Conservation (phyloP, 2,797 vertebrate species). For the Muraenolepis orangiensis region DNA sequence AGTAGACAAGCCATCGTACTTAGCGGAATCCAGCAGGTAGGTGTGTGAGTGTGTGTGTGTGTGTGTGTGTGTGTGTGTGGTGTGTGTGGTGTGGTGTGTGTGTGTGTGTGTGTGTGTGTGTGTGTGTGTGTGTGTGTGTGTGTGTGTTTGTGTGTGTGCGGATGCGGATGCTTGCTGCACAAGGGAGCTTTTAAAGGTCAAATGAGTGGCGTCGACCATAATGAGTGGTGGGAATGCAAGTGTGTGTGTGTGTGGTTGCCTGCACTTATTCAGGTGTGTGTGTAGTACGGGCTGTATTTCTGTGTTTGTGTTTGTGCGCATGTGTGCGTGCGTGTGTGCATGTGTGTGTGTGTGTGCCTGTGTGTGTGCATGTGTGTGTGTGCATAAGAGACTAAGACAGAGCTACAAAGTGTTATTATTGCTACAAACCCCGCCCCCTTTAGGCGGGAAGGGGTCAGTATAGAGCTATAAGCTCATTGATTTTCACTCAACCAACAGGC, state of each 20-base stretch:
- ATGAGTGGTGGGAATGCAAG: neutral
- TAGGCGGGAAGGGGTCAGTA: no score
- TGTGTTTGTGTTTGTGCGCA: neutral
- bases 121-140: neutral
- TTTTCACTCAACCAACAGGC: no score
- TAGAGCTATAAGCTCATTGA: no score
- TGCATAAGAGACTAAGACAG: no score
- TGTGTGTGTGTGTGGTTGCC: no score
- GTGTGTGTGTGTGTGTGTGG: neutral
- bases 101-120: neutral
- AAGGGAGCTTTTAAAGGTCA: neutral
- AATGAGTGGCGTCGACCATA: neutral
- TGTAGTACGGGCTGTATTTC: no score
- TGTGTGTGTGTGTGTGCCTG: neutral
- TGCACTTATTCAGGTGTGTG: no score
- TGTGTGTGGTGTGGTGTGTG: neutral
- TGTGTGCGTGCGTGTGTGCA: neutral
- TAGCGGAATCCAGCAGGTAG: neutral
- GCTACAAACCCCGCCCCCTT: no score
- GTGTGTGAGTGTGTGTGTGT: neutral
- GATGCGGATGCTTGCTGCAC: no score
- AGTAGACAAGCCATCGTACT: neutral
- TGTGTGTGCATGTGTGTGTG: no score
- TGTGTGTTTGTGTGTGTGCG: no score
- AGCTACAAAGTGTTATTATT: no score